Evolutionary conservation across 2,888 invertebrate genomes (phyloP), one percentile per base, ranked within the genome.

Genomic region (Nemoura dubitans): DNA sequence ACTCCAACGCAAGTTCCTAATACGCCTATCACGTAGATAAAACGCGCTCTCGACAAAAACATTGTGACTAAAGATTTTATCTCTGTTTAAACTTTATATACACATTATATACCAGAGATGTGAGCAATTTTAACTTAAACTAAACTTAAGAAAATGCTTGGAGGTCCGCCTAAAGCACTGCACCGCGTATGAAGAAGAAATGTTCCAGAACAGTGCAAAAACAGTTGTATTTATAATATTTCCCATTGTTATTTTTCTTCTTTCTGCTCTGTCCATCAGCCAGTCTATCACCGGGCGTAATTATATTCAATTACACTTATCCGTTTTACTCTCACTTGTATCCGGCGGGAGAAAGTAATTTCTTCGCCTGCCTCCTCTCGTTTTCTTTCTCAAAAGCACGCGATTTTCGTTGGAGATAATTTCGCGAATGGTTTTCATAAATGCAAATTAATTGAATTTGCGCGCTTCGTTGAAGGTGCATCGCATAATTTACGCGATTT

Each of bases 321-420:
- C 84, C 84, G 84, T 76, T 84, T 3, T 76, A 84, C 84, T 84
- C 84, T 84, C 84, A 84, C 84, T 84, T 27, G 76, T 28, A 76
- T 76, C 84, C 84, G 59, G 83, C 14, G 76, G 29, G 84, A 25
- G 84, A 84, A 84, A 84, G 84, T 84, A 59, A 59, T 59, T 59
- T 59, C 59, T 59, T 16, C 14, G 16, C 59, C 36, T 6, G 3
- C 36, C 5, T 36, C 36, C 59, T 59, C 59, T 59, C 27, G 5
- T 59, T 81, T 84, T 84, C 84, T 21, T 84, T 84, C 59, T 59
- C 84, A 84, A 84, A 21, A 26, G 28, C 84, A 84, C 43, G 59
- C 76, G 29, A 84, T 84, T 84, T 36, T 59, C 76, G 84, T 43
- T 29, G 84, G 59, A 30, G 59, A 84, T 84, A 76, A 76, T 29